phyloP scores from a whole-genome alignment of 2,888 invertebrate genomes.

The Perithous albicinctus region DNA sequence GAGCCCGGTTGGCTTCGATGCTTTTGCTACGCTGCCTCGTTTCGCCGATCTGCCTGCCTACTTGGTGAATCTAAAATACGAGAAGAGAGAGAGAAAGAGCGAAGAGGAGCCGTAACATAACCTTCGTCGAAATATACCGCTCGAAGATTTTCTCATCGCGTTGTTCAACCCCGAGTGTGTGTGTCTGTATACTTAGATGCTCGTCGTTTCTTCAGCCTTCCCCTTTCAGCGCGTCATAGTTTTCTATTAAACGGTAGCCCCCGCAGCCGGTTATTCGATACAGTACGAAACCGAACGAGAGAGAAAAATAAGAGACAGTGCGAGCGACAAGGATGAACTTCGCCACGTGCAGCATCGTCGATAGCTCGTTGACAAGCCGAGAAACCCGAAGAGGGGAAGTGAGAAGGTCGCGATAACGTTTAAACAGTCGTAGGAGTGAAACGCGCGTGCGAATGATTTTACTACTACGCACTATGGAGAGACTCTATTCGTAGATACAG shows the following conservation, averaged over 20 bases:
- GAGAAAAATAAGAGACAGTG: no score
- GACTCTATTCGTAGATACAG: not conserved
- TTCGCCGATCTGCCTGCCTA: slow-evolving; percentile 11
- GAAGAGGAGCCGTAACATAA: not conserved
- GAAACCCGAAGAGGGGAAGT: not conserved
- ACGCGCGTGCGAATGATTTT: slow-evolving; percentile 6
- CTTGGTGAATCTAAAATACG: slow-evolving; percentile 21
- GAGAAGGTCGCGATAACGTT: slow-evolving; percentile 51
- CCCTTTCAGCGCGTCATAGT: not conserved
- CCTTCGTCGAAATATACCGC: slow-evolving; percentile 15
- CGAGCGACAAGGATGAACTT: slow-evolving; percentile 34
- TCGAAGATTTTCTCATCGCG: slow-evolving; percentile 6
- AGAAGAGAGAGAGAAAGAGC: not conserved
- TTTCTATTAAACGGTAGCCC: not conserved
- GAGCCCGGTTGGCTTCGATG: slow-evolving; percentile 18
- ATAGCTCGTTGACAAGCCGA: slow-evolving; percentile 45
- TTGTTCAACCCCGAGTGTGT: not conserved
- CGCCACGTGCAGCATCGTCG: slow-evolving; percentile 42
- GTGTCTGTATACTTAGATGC: not conserved
- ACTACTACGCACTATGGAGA: slow-evolving; percentile 8
- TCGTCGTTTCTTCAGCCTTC: not conserved
- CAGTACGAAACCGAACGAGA: not conserved
- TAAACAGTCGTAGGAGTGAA: slow-evolving; percentile 23
- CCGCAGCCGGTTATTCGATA: slow-evolving; percentile 24
- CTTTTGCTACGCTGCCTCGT: slow-evolving; percentile 17